Base-by-base conservation (phyloP, 2,113 vertebrate species). In the Gnathonemus longibarbis region DNA sequence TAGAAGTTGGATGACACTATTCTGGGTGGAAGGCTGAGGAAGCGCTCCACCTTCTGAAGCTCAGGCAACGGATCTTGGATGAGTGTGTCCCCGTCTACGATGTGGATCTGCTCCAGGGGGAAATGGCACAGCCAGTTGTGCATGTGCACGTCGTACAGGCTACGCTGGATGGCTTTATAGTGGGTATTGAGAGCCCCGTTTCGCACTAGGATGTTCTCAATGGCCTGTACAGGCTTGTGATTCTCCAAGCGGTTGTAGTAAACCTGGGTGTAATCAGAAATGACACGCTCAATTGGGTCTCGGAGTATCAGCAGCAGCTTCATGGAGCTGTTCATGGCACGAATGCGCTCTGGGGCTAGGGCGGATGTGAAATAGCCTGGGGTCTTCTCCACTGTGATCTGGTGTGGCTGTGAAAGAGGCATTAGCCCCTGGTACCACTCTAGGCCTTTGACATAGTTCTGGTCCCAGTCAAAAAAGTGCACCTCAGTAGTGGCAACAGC, bases 391-490 rank as follows among this genome's bases (percentile, higher is more conserved):
- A 98, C 96, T 11, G 98, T 98, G 94, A 97, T 98, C 96, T 98
- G 98, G 93, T 97, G 95, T 70, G 96, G 96, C 89, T 97, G 97
- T 7, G 98, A 98, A 95, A 97, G 97, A 6, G 98, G 98, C 98
- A 98, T 98, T 92, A 97, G 92, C 13, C 95, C 96, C 48, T 95
- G 96, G 93, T 98, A 98, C 98, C 98, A 98, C 90, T 98, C 97
- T 74, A 97, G 96, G 88, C 97, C 98, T 93, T 97, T 98, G 80
- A 95, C 93, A 3, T 98, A 98, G 93, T 98, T 98, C 93, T 98
- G 97, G 90, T 98, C 97, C 97, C 97, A 98, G 93, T 98, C 97
- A 90, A 98, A 98, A 94, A 98, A 98, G 93, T 98, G 98, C 89
- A 98, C 97, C 95, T 98, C 98, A 0, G 97, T 98, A 92, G 97